Evolutionary conservation across 2,797 vertebrate species (phyloP), one percentile per base, ranked within the genome.

Genomic region (Choloepus didactylus): DNA sequence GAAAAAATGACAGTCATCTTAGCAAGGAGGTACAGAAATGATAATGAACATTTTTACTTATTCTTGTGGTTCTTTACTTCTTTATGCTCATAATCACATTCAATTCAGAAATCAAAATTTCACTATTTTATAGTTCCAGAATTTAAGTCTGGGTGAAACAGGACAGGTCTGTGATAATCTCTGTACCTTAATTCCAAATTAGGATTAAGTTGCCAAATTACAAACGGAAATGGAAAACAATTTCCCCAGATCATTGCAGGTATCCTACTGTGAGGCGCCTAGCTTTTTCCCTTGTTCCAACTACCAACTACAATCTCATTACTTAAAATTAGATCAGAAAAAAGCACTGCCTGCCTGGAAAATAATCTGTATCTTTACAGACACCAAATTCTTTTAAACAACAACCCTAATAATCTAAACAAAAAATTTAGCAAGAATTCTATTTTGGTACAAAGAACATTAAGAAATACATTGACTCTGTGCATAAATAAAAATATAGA

Each of bases 101-200:
- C 41, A 66, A 96, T 56, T 91, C 69, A 97, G 35, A 92, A 94
- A 90, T 49, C 80, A 95, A 91, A 44, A 23, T 69, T 59, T 44
- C 94, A 93, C 87, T 84, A 87, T 49, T 95, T 82, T 2, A 27
- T 11, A 73, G 21, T 41, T 44, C 59, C 73, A 29, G 54, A 79
- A 84, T 59, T 92, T 81, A 59, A 83, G 18, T 19, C 38, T 49
- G n/a, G 44, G 21, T 72, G 35, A 35, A 87, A 73, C 0, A 0
- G 49, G 5, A 73, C 0, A 0, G 49, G 3, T 46, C 73, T 90
- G 41, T 56, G 67, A 87, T 83, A 60, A 96, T 76, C 79, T 89
- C 31, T 66, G 60, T 31, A 67, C 31, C 35, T 70, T 35, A 94
- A 93, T 89, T 93, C 62, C 87, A 87, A 88, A 77, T 49, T 66